Percentiles rank a stretch among this genome's conserved stretches.
phyloP scores from a whole-genome alignment of 2,888 invertebrate species.

The Eupelmus urozonus region DNA sequence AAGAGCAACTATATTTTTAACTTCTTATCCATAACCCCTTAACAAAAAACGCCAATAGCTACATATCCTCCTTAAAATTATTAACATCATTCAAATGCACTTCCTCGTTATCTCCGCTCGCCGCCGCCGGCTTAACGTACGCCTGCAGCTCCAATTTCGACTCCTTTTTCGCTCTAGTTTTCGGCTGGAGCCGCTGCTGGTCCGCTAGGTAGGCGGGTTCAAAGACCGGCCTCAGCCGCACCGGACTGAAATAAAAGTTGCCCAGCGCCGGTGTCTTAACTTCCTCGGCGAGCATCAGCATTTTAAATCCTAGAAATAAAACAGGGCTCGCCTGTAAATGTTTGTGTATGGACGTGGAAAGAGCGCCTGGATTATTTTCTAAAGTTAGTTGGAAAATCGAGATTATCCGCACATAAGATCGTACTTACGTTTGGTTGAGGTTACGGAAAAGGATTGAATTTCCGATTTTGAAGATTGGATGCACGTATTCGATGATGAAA shows the following conservation, averaged over 20 bases:
- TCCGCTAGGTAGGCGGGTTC: conserved; percentile 11
- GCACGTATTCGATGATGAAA: too few species aligned
- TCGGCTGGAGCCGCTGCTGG: neutral
- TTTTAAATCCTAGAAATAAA: neutral
- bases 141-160: neutral
- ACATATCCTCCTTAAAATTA: conserved; percentile 10
- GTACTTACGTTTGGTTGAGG: too few species aligned
- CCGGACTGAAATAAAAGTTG: conserved; percentile 48
- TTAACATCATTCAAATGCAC: neutral
- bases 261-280: conserved; percentile 11
- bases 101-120: neutral
- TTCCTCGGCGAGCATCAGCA: conserved; percentile 9
- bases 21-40: too few species aligned
- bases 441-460: too few species aligned
- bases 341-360: too few species aligned
- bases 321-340: too few species aligned
- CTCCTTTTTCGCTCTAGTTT: neutral
- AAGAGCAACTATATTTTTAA: too few species aligned
- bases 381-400: too few species aligned
- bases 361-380: too few species aligned
- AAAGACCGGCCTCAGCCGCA: conserved; percentile 15
- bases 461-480: too few species aligned
- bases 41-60: too few species aligned
- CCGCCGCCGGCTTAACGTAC: neutral
- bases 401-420: too few species aligned